These are phyloP conservation scores for Gadus chalcogrammus DNA, from an alignment of 2,113 vertebrate species.

Conservation along the genomic window DNA sequence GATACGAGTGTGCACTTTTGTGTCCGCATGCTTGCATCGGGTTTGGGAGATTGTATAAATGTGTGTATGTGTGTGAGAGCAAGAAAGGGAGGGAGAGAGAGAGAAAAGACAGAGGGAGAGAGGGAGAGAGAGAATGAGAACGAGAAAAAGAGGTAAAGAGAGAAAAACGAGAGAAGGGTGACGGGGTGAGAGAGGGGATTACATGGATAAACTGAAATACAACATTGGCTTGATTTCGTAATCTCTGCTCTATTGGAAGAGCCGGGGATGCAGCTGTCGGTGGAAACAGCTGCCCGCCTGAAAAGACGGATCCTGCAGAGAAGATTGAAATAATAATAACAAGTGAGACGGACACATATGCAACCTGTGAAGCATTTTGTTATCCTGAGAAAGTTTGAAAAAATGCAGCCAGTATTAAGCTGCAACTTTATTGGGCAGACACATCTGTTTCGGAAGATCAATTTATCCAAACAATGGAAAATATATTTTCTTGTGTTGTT, in stretches of 20 bases:
- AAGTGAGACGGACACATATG: conserved; percentile 52
- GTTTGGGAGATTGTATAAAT: background rate
- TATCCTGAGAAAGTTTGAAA: conserved; percentile 60
- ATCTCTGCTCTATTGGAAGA: conserved; percentile 59
- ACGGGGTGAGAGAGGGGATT: conserved; percentile 63
- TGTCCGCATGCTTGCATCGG: conserved; percentile 11
- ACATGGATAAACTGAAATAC: conserved; percentile 73
- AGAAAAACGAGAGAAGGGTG: no score
- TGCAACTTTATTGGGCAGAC: conserved; percentile 55
- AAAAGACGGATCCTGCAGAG: conserved; percentile 50
- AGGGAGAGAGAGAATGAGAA: no score
- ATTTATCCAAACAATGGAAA: conserved; percentile 57
- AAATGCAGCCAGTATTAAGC: conserved; percentile 60
- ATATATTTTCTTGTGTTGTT: conserved; percentile 36
- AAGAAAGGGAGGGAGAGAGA: conserved; percentile 51
- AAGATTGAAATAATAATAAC: conserved; percentile 30
- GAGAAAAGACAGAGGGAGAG: conserved; percentile 23
- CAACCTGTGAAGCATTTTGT: conserved; percentile 54
- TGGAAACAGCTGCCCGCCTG: conserved; percentile 69
- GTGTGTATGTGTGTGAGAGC: conserved; percentile 21
- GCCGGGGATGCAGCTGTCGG: conserved; percentile 73
- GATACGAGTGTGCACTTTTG: background rate
- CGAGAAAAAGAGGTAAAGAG: no score
- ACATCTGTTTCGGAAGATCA: conserved; percentile 51
- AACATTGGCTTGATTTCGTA: conserved; percentile 73